Conservation (phyloP, 2,113 vertebrate species). For the Chaetops frenatus region DNA sequence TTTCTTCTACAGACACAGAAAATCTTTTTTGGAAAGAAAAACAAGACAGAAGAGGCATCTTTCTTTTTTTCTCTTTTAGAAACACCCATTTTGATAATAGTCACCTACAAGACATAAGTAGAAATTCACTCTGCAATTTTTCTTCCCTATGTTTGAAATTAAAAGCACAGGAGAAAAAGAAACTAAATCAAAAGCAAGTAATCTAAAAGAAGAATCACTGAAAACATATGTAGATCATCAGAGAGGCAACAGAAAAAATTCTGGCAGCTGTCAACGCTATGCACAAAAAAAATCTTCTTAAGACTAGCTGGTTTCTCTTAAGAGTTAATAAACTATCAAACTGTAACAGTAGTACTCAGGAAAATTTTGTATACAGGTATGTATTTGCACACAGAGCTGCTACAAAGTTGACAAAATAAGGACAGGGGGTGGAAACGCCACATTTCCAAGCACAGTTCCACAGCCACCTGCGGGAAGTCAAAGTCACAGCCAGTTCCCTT, state of each 20-base stretch:
- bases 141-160: not conserved
- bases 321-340: not conserved
- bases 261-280: not conserved
- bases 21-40: not conserved
- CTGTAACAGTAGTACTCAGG: not conserved
- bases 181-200: not conserved
- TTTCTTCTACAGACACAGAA: not conserved
- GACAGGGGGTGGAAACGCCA: accelerated
- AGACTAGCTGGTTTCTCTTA: not conserved
- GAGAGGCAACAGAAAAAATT: not conserved
- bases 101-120: not conserved
- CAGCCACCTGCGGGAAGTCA: not conserved
- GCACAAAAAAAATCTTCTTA: not conserved
- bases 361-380: not conserved
- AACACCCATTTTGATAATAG: not conserved
- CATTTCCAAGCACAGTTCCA: not conserved
- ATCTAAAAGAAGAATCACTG: not conserved
- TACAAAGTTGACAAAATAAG: not conserved
- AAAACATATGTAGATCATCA: conserved; percentile 7
- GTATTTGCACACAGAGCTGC: not conserved
- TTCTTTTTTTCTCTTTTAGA: not conserved
- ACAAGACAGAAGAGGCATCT: not conserved
- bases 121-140: conserved; percentile 18
- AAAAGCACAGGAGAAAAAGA: not conserved
- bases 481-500: not conserved